Conservation (phyloP, 1,140 invertebrate species). For the Linepithema humile region DNA sequence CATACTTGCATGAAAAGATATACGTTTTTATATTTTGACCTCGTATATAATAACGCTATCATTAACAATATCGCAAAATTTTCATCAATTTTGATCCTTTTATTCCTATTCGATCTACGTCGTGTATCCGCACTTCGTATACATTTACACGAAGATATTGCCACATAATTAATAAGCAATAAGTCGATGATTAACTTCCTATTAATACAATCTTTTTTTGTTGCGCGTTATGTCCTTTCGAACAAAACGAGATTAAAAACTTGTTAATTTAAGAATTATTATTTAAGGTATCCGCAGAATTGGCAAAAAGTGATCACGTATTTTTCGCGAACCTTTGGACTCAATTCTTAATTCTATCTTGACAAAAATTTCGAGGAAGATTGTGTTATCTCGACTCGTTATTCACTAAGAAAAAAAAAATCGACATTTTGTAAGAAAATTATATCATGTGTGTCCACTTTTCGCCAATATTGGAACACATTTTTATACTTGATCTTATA, state of each 20-base stretch:
- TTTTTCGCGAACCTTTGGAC: slow-evolving; percentile 1
- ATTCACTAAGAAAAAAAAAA: slow-evolving; percentile 16
- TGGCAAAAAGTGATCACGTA: slow-evolving; percentile 20
- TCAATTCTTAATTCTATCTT: slow-evolving; percentile 16
- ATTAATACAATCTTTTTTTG: slow-evolving; percentile 47
- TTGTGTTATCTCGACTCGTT: slow-evolving; percentile 59
- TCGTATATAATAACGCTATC: slow-evolving; percentile 33
- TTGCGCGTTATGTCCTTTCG: slow-evolving; percentile 30
- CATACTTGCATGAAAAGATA: slow-evolving; percentile 44
- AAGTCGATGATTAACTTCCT: slow-evolving; percentile 31
- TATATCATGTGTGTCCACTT: not conserved
- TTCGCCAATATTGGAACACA: not conserved
- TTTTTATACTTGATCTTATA: slow-evolving; percentile 52
- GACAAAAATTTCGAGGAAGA: slow-evolving; percentile 16
- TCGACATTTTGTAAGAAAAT: slow-evolving; percentile 16
- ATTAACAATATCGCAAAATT: slow-evolving; percentile 43
- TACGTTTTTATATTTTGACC: not conserved
- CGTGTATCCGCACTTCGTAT: slow-evolving; percentile 50
- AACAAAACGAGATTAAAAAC: slow-evolving; percentile 35
- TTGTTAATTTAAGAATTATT: slow-evolving; percentile 38
- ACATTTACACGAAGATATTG: slow-evolving; percentile 55
- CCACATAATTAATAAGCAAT: slow-evolving; percentile 36
- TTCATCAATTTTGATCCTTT: slow-evolving; percentile 38
- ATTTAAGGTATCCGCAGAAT: slow-evolving; percentile 1
- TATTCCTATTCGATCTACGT: slow-evolving; percentile 43